These are phyloP conservation scores for Trematomus loennbergii DNA, from an alignment of 2,113 vertebrate species.

Conservation along the genomic window DNA sequence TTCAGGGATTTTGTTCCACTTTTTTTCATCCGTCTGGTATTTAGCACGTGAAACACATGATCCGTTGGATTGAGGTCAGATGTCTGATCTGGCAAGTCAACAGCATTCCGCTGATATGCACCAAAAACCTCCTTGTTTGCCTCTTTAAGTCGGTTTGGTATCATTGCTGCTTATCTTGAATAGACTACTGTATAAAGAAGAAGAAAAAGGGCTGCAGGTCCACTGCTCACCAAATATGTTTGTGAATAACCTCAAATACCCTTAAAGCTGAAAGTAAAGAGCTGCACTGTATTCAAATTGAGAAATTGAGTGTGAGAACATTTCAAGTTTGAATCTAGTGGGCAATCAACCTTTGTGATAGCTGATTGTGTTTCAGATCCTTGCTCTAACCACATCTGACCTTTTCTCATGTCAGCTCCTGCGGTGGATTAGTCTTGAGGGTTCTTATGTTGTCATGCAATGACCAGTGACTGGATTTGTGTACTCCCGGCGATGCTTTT, in stretches of 20 bases:
- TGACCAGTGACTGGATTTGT: background rate
- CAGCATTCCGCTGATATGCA: background rate
- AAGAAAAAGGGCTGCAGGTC: background rate
- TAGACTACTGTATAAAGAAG: background rate
- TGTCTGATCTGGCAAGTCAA: conserved; percentile 14
- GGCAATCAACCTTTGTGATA: background rate
- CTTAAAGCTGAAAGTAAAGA: background rate
- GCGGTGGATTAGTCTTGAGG: background rate
- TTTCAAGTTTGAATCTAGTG: background rate
- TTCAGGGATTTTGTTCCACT: background rate
- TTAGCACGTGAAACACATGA: conserved; percentile 15
- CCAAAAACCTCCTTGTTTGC: background rate
- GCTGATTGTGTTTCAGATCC: background rate
- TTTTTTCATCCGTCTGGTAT: conserved; percentile 14
- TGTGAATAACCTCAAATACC: background rate
- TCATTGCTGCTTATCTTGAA: background rate
- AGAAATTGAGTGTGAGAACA: background rate
- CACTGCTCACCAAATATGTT: conserved; percentile 9
- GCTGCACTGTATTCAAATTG: background rate
- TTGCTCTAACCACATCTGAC: conserved; percentile 12
- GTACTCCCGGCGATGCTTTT: background rate
- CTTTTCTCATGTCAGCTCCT: conserved; percentile 7
- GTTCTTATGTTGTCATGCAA: background rate
- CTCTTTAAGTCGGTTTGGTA: background rate
- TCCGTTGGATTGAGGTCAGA: conserved; percentile 13